Percentiles rank a stretch among this genome's conserved stretches.
Evolutionary conservation across 64 coral and sea anemone species (phyloP).

Genomic region (Anthopleura sola): DNA sequence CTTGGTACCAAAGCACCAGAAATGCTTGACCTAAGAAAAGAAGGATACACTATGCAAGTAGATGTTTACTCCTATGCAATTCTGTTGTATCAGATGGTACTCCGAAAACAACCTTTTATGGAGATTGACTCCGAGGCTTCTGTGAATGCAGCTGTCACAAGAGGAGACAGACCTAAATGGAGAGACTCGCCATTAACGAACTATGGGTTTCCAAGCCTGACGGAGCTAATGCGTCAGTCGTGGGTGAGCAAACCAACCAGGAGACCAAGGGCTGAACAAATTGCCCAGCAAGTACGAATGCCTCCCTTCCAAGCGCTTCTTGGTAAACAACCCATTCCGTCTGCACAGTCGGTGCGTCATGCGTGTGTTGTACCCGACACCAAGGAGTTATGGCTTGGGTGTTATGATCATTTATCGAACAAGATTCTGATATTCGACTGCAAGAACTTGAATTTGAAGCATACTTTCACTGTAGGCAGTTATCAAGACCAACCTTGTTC

Average conservation of each 20-base stretch:
- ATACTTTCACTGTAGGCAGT: slow-evolving; percentile 51
- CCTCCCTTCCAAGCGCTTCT: slow-evolving; percentile 88
- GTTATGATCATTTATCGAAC: slow-evolving; percentile 52
- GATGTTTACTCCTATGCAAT: slow-evolving; percentile 85
- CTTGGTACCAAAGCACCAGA: slow-evolving; percentile 83
- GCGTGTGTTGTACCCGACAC: slow-evolving; percentile 41
- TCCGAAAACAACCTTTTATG: slow-evolving; percentile 53
- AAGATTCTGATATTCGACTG: slow-evolving; percentile 72
- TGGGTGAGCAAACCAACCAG: slow-evolving; percentile 66
- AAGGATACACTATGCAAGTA: slow-evolving; percentile 74
- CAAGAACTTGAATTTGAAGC: slow-evolving; percentile 50
- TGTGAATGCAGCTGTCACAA: slow-evolving; percentile 66
- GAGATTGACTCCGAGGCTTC: slow-evolving; percentile 38
- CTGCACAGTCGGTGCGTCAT: slow-evolving; percentile 68
- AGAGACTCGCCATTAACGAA: background rate
- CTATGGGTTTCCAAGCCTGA: slow-evolving; percentile 70
- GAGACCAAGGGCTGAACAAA: slow-evolving; percentile 54
- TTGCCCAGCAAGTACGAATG: slow-evolving; percentile 63
- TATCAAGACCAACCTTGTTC: slow-evolving; percentile 32
- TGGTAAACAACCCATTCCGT: slow-evolving; percentile 52
- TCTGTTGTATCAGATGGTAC: slow-evolving; percentile 73
- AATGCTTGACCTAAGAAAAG: slow-evolving; percentile 80
- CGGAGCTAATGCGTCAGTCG: slow-evolving; percentile 77
- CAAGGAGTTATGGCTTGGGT: slow-evolving; percentile 73
- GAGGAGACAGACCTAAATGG: slow-evolving; percentile 70